phyloP scores from a whole-genome alignment of 2,888 invertebrate species.

The Sylvicola fuscatus region DNA sequence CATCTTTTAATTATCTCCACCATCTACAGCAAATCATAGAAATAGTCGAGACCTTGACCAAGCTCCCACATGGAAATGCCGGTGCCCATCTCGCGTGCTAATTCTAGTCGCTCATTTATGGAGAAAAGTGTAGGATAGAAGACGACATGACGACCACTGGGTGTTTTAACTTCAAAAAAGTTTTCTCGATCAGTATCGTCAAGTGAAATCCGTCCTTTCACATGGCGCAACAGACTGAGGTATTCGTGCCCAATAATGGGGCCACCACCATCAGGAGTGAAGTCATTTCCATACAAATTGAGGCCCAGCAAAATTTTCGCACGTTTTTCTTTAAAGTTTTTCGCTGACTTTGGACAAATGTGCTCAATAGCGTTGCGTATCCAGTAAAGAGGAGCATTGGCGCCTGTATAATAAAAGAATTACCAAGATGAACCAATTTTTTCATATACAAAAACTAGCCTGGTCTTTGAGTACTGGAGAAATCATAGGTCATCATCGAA shows the following conservation, averaged over 20 bases:
- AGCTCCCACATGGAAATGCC: constrained; percentile 89
- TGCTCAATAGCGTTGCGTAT: constrained; percentile 51
- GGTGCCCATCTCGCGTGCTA: constrained; percentile 58
- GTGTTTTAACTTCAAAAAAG: constrained; percentile 61
- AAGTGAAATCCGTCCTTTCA: constrained; percentile 56
- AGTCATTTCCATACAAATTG: constrained; percentile 88
- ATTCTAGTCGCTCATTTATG: constrained; percentile 54
- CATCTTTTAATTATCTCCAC: no score
- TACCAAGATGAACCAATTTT: constrained; percentile 1
- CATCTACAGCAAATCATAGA: constrained; percentile 64
- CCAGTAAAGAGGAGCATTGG: constrained; percentile 80
- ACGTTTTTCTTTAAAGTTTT: constrained; percentile 30
- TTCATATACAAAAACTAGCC: constrained; percentile 1
- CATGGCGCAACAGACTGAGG: constrained; percentile 48
- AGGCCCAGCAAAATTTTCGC: constrained; percentile 69
- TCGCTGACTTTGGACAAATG: constrained; percentile 38
- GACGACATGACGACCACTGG: constrained; percentile 50
- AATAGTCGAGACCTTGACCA: constrained; percentile 90
- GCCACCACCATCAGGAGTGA: constrained; percentile 59
- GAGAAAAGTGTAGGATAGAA: constrained; percentile 84
- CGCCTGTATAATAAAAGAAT: constrained; percentile 35
- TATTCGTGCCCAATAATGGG: constrained; percentile 64
- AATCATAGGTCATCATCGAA: constrained; percentile 96
- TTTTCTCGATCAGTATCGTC: constrained; percentile 65
- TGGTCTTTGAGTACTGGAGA: constrained; percentile 57